Evolutionary conservation across 2,113 vertebrate genomes (phyloP).

Genomic region (Burhinus bistriatus): DNA sequence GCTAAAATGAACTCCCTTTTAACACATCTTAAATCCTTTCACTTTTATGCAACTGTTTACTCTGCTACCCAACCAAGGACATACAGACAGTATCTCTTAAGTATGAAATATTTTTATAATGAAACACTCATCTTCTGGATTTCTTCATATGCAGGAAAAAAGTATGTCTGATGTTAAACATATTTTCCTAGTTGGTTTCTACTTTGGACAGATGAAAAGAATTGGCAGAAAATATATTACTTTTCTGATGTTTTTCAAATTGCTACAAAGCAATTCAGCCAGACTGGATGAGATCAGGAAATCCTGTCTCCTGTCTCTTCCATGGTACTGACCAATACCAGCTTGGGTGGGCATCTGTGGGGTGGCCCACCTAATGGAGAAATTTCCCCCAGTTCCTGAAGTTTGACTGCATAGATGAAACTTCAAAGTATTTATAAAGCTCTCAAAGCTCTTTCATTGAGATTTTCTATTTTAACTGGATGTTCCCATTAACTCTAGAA

Average conservation of each 20-base stretch:
- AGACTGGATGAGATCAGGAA: not conserved
- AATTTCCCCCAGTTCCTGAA: not conserved
- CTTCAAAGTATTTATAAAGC: not conserved
- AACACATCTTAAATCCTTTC: constrained; percentile 61
- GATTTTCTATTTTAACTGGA: not conserved
- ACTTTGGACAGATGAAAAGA: not conserved
- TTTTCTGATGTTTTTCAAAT: not conserved
- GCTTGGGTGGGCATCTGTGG: not conserved
- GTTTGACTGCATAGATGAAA: not conserved
- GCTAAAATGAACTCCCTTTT: constrained; percentile 41
- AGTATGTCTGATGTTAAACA: constrained; percentile 10
- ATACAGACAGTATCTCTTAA: constrained; percentile 32
- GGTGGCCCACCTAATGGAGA: not conserved
- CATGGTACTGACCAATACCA: not conserved
- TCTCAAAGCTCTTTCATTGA: not conserved
- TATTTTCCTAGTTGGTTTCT: constrained; percentile 48
- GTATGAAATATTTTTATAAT: constrained; percentile 53
- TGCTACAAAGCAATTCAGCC: not conserved
- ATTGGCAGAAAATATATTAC: constrained; percentile 33
- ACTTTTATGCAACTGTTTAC: constrained; percentile 40
- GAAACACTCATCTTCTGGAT: constrained; percentile 56
- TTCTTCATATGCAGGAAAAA: constrained; percentile 26
- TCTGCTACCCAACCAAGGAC: constrained; percentile 11
- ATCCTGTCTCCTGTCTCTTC: not conserved
- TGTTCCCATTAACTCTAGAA: not conserved